Base-by-base conservation (phyloP, 2,888 invertebrate genomes). In the Lottia gigantea region DNA sequence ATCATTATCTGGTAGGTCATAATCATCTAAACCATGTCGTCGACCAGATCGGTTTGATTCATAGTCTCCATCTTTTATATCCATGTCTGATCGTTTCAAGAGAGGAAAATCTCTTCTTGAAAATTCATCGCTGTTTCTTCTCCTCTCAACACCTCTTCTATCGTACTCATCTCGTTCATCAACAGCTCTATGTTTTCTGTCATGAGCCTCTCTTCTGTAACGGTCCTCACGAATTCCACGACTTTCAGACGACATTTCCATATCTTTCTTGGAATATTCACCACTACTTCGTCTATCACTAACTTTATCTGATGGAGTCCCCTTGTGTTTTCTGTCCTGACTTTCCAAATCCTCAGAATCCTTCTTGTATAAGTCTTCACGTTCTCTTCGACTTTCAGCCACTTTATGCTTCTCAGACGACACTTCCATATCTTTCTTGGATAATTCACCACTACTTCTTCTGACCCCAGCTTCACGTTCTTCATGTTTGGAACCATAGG, bases 401-500 rank as follows among this genome's bases (percentile, higher is more conserved):
- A 49, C 40, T 68, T 55, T 25, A 16, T 55, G 49, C 46, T 61
- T 40, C 45, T 55, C 46, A 19, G 62, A 66, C 62, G 70, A 62
- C 62, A 64, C 23, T 3, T 72, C 65, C 16, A 66, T 64, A 19
- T 70, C 70, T 46, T 61, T 67, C 68, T 68, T 68, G 31, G 67
- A 64, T 70, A 71, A 71, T 64, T 71, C 66, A 62, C 67, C 65
- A 19, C 67, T 72, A 55, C 49, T 66, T 16, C 62, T n/a, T 25
- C 62, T 61, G 45, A 63, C 66, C 16, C 62, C 65, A 40, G 45
- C 26, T 16, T 68, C 47, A 40, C 68, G 66, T 16, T 68, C 70
- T 46, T 71, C 71, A 19, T 67, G 46, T 66, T 67, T 72, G 26
- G 46, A 71, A 26, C 74, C 73, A 46, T 73, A 72, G 2, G 62